phyloP scores from a whole-genome alignment of 2,888 invertebrate genomes.

The Nephrotoma flavescens region DNA sequence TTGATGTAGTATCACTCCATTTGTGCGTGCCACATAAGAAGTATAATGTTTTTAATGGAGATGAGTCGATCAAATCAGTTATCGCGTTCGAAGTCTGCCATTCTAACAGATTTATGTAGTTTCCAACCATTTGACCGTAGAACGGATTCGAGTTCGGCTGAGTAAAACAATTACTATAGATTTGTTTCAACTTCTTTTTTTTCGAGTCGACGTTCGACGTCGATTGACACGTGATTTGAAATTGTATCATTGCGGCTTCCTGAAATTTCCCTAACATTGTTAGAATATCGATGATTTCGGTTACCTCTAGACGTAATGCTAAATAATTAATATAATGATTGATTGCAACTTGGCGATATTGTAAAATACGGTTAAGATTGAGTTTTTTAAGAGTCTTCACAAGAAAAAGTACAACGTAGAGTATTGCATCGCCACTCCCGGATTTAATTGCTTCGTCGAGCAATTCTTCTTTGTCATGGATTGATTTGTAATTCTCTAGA shows the following conservation, averaged over 20 bases:
- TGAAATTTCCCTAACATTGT: constrained; percentile 51
- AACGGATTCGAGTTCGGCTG: constrained; percentile 33
- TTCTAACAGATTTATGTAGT: constrained; percentile 35
- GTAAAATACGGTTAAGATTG: constrained; percentile 52
- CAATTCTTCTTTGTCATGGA: constrained; percentile 54
- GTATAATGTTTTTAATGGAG: constrained; percentile 24
- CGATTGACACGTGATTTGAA: constrained; percentile 24
- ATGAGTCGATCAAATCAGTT: constrained; percentile 18
- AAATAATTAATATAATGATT: constrained; percentile 61
- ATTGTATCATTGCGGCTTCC: constrained; percentile 43
- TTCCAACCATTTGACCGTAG: constrained; percentile 32
- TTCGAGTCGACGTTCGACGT: constrained; percentile 26
- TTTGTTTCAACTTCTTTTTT: constrained; percentile 32
- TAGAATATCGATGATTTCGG: constrained; percentile 55
- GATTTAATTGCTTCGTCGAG: constrained; percentile 53
- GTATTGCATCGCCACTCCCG: constrained; percentile 64
- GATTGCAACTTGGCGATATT: constrained; percentile 53
- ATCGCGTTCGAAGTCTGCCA: constrained; percentile 9
- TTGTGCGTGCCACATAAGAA: constrained; percentile 23
- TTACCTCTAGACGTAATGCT: constrained; percentile 47
- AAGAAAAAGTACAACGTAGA: constrained; percentile 58
- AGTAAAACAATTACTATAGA: constrained; percentile 36
- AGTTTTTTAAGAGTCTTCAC: constrained; percentile 56
- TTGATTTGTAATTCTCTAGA: constrained; percentile 37
- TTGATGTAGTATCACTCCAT: constrained; percentile 23